Evolutionary conservation across 2,888 invertebrate species (phyloP).

Genomic region (Meliscaeva auricollis): DNA sequence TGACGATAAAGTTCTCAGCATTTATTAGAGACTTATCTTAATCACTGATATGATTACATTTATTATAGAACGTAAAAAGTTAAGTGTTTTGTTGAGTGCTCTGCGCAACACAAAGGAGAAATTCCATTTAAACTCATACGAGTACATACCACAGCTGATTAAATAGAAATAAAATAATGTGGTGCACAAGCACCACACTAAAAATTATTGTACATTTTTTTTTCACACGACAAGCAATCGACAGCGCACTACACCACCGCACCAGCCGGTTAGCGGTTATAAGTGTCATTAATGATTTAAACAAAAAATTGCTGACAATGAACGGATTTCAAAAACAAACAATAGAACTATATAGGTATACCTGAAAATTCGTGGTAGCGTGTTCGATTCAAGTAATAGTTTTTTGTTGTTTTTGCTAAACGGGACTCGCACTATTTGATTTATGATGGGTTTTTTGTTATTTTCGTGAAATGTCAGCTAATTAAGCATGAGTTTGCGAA

Average conservation of each 20-base stretch:
- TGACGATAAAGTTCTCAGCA: no score
- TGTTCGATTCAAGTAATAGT: background rate
- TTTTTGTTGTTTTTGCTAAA: background rate
- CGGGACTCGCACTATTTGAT: background rate
- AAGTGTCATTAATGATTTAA: constrained; percentile 31
- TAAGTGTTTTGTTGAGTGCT: constrained; percentile 37
- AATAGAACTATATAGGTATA: background rate
- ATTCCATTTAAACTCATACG: no score
- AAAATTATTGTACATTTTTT: background rate
- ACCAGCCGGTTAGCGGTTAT: background rate
- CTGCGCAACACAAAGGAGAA: constrained; percentile 35
- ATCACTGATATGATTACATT: constrained; percentile 12
- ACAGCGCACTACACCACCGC: no score
- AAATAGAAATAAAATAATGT: no score
- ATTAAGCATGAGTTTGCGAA: background rate
- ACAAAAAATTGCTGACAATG: constrained; percentile 19
- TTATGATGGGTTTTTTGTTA: background rate
- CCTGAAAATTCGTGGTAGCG: constrained; percentile 1
- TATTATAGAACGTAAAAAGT: background rate
- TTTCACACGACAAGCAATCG: constrained; percentile 10
- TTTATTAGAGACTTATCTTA: no score
- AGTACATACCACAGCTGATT: no score
- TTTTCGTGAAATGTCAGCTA: background rate
- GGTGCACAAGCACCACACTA: constrained; percentile 26
- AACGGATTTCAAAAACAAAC: background rate